Conservation (phyloP, 2,797 vertebrate species). For the Centroberyx gerrardi region DNA sequence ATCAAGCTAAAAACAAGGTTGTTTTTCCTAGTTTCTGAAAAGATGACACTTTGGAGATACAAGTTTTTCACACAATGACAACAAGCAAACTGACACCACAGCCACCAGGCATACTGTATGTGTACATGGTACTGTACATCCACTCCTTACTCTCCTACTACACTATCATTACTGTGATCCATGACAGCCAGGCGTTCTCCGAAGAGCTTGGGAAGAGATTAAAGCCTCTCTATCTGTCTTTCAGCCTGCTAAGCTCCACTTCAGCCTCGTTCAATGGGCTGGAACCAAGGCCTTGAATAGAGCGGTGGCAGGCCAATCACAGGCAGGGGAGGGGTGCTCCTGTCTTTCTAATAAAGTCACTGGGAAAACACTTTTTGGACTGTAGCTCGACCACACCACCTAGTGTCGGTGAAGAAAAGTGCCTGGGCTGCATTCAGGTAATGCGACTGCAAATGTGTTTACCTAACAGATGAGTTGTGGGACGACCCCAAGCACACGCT, state of each 20-base stretch:
- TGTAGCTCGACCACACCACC: conserved; percentile 64
- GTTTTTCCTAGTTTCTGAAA: neutral
- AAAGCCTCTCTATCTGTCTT: conserved; percentile 42
- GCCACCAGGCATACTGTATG: neutral
- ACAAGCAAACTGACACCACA: neutral
- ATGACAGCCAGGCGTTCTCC: conserved; percentile 48
- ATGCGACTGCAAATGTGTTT: too few species aligned
- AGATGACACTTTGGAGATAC: neutral
- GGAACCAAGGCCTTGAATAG: conserved; percentile 59
- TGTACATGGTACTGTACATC: neutral
- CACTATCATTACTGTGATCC: conserved; percentile 45
- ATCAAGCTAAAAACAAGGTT: too few species aligned
- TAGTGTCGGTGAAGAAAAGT: conserved; percentile 46
- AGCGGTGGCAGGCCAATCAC: conserved; percentile 69
- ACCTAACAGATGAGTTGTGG: too few species aligned
- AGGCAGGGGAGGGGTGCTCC: conserved; percentile 64
- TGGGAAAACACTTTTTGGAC: conserved; percentile 7
- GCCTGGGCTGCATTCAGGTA: neutral
- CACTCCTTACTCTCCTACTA: conserved; percentile 36
- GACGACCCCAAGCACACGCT: too few species aligned
- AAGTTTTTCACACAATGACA: neutral
- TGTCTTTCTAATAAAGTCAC: conserved; percentile 65
- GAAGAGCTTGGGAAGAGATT: conserved; percentile 48
- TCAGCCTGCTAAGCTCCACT: conserved; percentile 48
- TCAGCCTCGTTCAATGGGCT: conserved; percentile 53